Evolutionary conservation across 2,113 vertebrate species (phyloP).

Genomic region (Gambusia affinis): DNA sequence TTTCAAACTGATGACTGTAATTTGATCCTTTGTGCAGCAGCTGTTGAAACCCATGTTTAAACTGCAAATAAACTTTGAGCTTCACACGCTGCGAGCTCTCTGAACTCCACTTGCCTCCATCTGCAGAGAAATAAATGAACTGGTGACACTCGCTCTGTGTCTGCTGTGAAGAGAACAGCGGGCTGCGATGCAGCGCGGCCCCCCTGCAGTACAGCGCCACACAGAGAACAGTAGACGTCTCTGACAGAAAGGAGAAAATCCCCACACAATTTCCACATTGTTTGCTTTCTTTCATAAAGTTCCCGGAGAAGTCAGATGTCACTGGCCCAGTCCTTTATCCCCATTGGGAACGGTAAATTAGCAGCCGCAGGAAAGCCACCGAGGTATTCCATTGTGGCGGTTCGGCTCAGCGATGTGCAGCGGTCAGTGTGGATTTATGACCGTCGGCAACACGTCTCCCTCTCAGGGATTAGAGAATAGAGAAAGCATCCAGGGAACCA

Average conservation of each 20-base stretch:
- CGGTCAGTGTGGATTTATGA: constrained; percentile 82
- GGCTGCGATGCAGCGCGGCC: constrained; percentile 47
- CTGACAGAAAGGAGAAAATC: constrained; percentile 73
- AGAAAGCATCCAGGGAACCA: constrained; percentile 44
- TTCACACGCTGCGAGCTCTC: constrained; percentile 39
- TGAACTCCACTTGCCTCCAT: constrained; percentile 57
- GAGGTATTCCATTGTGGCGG: constrained; percentile 74
- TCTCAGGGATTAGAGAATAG: constrained; percentile 65
- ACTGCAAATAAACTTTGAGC: constrained; percentile 32
- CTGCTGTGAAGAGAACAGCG: constrained; percentile 65
- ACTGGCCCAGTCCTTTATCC: constrained; percentile 74
- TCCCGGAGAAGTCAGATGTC: constrained; percentile 79
- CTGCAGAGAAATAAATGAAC: constrained; percentile 67
- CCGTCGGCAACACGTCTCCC: constrained; percentile 72
- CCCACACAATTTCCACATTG: constrained; percentile 81
- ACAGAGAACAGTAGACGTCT: constrained; percentile 72
- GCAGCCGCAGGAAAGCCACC: constrained; percentile 62
- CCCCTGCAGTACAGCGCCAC: constrained; percentile 46
- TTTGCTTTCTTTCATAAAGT: constrained; percentile 78
- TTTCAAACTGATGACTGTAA: too few relatives aligned
- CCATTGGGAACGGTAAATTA: constrained; percentile 78
- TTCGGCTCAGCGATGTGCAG: constrained; percentile 49
- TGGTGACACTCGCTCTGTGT: constrained; percentile 67
- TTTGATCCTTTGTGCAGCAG: background rate
- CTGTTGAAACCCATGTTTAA: background rate